These are phyloP conservation scores for Meiosimyza decipiens DNA, from an alignment of 2,888 invertebrate genomes.

Conservation along the genomic window DNA sequence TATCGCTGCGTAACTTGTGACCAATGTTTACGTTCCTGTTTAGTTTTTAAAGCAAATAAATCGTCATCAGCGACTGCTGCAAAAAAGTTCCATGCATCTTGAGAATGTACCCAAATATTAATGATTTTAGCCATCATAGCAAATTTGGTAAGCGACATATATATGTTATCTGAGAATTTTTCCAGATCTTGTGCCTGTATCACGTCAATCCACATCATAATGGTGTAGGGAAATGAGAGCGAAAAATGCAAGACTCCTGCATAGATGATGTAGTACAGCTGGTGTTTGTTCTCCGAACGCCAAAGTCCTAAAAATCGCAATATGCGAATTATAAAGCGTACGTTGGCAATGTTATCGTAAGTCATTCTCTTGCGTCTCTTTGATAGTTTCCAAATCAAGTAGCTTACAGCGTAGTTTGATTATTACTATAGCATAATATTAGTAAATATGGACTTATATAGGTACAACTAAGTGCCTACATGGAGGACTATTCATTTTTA, in stretches of 20 bases:
- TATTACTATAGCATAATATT: no score
- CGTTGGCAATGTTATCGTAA: neutral
- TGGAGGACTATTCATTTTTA: no score
- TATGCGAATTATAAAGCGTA: neutral
- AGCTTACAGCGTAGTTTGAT: no score
- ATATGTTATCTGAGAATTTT: slow-evolving; percentile 55
- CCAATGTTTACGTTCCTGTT: slow-evolving; percentile 50
- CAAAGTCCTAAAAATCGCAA: neutral
- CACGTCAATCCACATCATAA: slow-evolving; percentile 57
- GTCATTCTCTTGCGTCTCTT: no score
- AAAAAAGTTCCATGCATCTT: slow-evolving; percentile 46
- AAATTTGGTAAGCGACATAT: slow-evolving; percentile 56
- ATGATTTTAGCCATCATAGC: slow-evolving; percentile 55
- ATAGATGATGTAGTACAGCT: neutral
- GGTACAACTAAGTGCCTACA: no score
- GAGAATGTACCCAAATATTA: slow-evolving; percentile 52
- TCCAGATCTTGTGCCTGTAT: slow-evolving; percentile 51
- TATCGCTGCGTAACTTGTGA: slow-evolving; percentile 44
- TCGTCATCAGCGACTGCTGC: slow-evolving; percentile 44
- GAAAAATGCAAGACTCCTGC: slow-evolving; percentile 48
- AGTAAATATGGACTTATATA: no score
- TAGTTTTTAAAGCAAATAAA: slow-evolving; percentile 43
- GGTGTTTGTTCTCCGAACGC: neutral
- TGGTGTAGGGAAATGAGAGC: slow-evolving; percentile 50
- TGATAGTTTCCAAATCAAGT: no score